phyloP scores from a whole-genome alignment of 1,140 invertebrate species.

The Ephestia elutella region DNA sequence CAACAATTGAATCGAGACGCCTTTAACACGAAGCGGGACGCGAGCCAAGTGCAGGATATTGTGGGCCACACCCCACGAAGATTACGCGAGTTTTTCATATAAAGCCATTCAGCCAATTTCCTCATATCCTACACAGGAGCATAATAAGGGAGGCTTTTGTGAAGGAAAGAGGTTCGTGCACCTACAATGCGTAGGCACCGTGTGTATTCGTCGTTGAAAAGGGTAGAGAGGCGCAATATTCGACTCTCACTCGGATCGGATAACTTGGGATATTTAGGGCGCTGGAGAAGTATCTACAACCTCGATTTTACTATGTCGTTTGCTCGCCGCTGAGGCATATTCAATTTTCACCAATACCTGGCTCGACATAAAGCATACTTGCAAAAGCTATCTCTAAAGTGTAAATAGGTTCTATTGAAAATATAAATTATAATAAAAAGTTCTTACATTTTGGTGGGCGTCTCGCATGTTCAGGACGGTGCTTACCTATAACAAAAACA shows the following conservation, averaged over 20 bases:
- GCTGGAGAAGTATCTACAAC: constrained; percentile 48
- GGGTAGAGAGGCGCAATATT: constrained; percentile 53
- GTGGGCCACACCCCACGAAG: constrained; percentile 51
- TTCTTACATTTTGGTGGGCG: constrained; percentile 9
- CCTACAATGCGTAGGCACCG: constrained; percentile 57
- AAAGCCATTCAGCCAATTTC: constrained; percentile 72
- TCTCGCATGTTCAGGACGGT: constrained; percentile 8
- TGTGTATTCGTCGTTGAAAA: constrained; percentile 53
- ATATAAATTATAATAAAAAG: constrained; percentile 1
- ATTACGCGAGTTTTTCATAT: constrained; percentile 72
- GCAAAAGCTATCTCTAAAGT: not conserved
- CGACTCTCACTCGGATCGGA: constrained; percentile 39
- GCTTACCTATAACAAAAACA: constrained; percentile 26
- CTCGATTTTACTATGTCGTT: constrained; percentile 36
- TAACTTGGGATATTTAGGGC: constrained; percentile 56
- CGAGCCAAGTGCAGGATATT: constrained; percentile 56
- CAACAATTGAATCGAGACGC: constrained; percentile 25
- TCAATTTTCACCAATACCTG: constrained; percentile 24
- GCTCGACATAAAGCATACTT: not conserved
- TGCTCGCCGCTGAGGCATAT: constrained; percentile 22
- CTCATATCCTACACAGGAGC: constrained; percentile 66
- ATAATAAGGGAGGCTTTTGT: constrained; percentile 70
- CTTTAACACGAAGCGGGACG: constrained; percentile 29
- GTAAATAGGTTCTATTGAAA: not conserved
- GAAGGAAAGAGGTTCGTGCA: constrained; percentile 62